A percentile compares a stretch with the other conserved stretches of the same genome.
Evolutionary conservation across 2,113 vertebrate genomes (phyloP).

Genomic region (Otis tarda): DNA sequence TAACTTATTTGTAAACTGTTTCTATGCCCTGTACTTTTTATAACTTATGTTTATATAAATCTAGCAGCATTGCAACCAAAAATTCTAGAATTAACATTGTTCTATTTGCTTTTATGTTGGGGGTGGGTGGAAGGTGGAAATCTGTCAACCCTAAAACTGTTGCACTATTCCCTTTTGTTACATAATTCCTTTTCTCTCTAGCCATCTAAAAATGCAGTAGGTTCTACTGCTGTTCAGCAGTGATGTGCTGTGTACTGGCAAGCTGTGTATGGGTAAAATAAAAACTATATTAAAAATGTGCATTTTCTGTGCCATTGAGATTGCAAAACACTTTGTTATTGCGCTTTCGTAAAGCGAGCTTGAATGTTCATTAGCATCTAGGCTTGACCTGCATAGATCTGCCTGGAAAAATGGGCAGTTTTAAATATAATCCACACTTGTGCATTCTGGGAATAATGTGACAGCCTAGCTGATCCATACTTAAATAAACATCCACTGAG

Average conservation of each 20-base stretch:
- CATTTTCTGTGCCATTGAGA: background rate
- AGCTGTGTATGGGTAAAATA: conserved; percentile 59
- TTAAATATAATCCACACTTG: background rate
- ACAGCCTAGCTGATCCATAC: background rate
- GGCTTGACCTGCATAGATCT: background rate
- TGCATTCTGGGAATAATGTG: background rate
- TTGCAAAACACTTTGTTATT: background rate
- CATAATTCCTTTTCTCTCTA: conserved; percentile 1
- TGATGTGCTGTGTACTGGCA: conserved; percentile 51
- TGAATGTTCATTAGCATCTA: background rate
- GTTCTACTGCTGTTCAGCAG: conserved; percentile 43
- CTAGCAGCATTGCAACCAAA: conserved; percentile 38
- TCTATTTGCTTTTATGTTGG: conserved; percentile 47
- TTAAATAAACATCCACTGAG: background rate
- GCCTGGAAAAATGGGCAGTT: background rate
- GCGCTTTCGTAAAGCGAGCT: background rate
- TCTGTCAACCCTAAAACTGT: conserved; percentile 32
- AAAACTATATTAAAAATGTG: conserved; percentile 6
- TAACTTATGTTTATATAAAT: conserved; percentile 13
- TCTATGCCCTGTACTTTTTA: conserved; percentile 42
- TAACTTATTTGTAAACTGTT: conserved; percentile 78
- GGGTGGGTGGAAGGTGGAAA: background rate
- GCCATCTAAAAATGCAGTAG: conserved; percentile 47
- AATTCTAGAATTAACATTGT: background rate
- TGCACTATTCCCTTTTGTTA: conserved; percentile 63